phyloP scores from a whole-genome alignment of 2,888 invertebrate species.

The Dicyrtomina minuta region DNA sequence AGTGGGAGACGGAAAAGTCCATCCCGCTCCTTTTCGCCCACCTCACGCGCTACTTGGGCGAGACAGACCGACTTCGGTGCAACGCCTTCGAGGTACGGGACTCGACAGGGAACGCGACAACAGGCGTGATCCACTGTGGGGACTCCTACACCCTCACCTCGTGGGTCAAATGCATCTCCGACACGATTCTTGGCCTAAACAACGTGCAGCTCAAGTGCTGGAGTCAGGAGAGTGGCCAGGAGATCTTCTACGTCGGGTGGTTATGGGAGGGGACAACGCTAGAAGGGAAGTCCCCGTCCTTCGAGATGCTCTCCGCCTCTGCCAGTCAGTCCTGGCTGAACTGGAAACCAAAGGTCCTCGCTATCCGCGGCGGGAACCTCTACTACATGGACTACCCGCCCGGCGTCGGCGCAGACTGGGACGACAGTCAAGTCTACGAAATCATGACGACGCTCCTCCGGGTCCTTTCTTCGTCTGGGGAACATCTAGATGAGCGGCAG shows the following conservation, averaged over 20 bases:
- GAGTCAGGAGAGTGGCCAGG: conserved; percentile 50
- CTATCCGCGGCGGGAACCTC: conserved; percentile 90
- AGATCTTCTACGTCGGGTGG: conserved; percentile 96
- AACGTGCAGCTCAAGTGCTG: conserved; percentile 92
- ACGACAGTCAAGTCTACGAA: conserved; percentile 79
- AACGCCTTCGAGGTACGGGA: conserved; percentile 94
- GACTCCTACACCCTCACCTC: conserved; percentile 88
- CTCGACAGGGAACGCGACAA: conserved; percentile 70
- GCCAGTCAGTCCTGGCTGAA: conserved; percentile 75
- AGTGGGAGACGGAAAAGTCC: conserved; percentile 55
- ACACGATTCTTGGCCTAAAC: conserved; percentile 87
- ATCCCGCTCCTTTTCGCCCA: conserved; percentile 96
- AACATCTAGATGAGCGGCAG: conserved; percentile 90
- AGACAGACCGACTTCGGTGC: conserved; percentile 89
- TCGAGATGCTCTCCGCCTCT: background rate
- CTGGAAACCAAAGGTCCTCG: conserved; percentile 88
- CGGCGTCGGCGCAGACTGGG: conserved; percentile 66
- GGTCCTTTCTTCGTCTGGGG: conserved; percentile 80
- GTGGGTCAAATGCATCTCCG: conserved; percentile 91
- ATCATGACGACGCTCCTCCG: conserved; percentile 94
- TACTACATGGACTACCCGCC: conserved; percentile 92
- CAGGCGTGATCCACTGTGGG: conserved; percentile 90
- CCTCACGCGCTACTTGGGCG: conserved; percentile 89
- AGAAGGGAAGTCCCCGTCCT: conserved; percentile 20
- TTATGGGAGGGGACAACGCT: conserved; percentile 85